Evolutionary conservation across 2,888 invertebrate genomes (phyloP).

Genomic region (Serrognathus titanus): DNA sequence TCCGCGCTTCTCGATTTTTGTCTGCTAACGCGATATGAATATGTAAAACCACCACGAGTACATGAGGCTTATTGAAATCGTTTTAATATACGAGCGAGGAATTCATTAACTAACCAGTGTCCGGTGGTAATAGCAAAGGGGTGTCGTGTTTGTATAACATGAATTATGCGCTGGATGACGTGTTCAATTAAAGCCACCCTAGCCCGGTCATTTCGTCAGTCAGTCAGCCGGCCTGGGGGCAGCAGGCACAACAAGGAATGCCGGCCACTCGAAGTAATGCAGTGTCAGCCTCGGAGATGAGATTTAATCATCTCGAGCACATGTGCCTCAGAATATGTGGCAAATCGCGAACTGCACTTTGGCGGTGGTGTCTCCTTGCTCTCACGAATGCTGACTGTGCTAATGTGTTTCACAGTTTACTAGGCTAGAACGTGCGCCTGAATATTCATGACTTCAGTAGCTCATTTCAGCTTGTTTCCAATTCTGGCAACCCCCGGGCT

Average conservation of each 20-base stretch:
- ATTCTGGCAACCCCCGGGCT: conserved; percentile 7
- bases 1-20: conserved; percentile 25
- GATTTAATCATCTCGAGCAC: too few relatives aligned
- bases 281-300: too few relatives aligned
- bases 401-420: conserved; percentile 14
- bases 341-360: too few relatives aligned
- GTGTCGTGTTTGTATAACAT: conserved; percentile 25
- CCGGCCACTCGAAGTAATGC: background rate
- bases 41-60: conserved; percentile 25
- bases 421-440: conserved; percentile 18
- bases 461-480: conserved; percentile 20
- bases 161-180: conserved; percentile 30
- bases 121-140: conserved; percentile 17
- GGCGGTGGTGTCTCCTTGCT: background rate
- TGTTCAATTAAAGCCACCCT: conserved; percentile 28
- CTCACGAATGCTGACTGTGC: conserved; percentile 11
- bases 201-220: conserved; percentile 2
- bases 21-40: conserved; percentile 27
- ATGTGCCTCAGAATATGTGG: too few relatives aligned
- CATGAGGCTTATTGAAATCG: conserved; percentile 25
- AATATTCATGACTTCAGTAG: conserved; percentile 22
- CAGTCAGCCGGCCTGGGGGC: background rate
- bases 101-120: conserved; percentile 23
- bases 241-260: background rate
- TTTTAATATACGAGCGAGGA: conserved; percentile 25